phyloP scores from a whole-genome alignment of 1,140 invertebrate genomes.

The Samia ricini region DNA sequence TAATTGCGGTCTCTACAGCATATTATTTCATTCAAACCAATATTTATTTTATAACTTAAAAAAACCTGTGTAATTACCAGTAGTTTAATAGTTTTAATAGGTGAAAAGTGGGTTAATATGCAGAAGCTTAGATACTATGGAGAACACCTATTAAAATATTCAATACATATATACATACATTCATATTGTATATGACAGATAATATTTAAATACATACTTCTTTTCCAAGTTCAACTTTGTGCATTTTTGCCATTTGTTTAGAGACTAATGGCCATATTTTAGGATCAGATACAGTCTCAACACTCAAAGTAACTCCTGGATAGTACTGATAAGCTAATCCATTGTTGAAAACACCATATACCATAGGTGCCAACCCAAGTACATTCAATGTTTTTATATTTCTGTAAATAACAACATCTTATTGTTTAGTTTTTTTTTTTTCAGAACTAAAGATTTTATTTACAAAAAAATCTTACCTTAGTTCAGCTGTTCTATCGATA shows the following conservation, averaged over 20 bases:
- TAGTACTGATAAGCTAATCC: conserved; percentile 96
- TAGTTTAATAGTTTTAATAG: too few relatives aligned
- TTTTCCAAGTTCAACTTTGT: conserved; percentile 85
- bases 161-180: too few relatives aligned
- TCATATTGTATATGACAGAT: too few relatives aligned
- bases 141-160: too few relatives aligned
- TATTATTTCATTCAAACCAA: too few relatives aligned
- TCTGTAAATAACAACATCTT: conserved; percentile 81
- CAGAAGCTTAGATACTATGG: too few relatives aligned
- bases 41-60: too few relatives aligned
- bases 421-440: conserved; percentile 58
- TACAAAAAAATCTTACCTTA: conserved; percentile 76
- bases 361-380: conserved; percentile 87
- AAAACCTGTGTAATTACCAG: too few relatives aligned
- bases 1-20: too few relatives aligned
- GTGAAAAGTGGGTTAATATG: too few relatives aligned
- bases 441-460: not conserved
- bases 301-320: conserved; percentile 88
- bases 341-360: conserved; percentile 96
- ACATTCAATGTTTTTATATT: conserved; percentile 84
- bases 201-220: too few relatives aligned
- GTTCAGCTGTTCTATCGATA: conserved; percentile 93
- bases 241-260: conserved; percentile 88
- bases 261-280: conserved; percentile 88
- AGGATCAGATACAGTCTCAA: conserved; percentile 82